These are phyloP conservation scores for Myotis findleyi DNA, from an alignment of 2,797 vertebrate genomes.

Conservation along the genomic window DNA sequence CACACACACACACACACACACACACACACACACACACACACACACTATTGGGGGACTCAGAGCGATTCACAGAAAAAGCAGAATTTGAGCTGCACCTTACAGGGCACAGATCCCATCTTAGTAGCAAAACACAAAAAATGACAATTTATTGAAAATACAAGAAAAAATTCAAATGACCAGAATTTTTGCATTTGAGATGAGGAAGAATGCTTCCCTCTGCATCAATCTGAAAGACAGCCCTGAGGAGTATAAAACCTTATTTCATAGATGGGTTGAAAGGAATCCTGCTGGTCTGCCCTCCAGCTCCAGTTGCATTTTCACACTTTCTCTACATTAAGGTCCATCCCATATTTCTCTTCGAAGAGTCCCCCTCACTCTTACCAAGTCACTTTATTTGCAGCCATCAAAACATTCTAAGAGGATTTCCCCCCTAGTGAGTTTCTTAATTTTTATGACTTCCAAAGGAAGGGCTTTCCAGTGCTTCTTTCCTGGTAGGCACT, in stretches of 20 bases:
- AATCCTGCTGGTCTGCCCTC: rapidly evolving
- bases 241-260: neutral
- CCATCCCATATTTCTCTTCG: neutral
- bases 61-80: neutral
- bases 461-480: conserved; percentile 40
- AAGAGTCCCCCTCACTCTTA: neutral
- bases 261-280: neutral
- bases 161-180: neutral
- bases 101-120: neutral
- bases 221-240: neutral
- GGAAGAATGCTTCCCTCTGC: neutral
- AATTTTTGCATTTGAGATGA: neutral
- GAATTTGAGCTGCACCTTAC: neutral
- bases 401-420: conserved; percentile 57
- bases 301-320: neutral
- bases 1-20: too few relatives aligned
- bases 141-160: neutral
- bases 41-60: neutral
- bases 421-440: neutral
- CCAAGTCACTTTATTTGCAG: conserved; percentile 35
- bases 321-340: neutral
- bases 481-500: conserved; percentile 50
- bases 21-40: too few relatives aligned
- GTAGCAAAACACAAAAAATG: neutral
- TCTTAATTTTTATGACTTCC: conserved; percentile 70